Evolutionary conservation across 2,113 vertebrate species (phyloP), one percentile per base, ranked within the genome.

Genomic region (Centropristis striata): DNA sequence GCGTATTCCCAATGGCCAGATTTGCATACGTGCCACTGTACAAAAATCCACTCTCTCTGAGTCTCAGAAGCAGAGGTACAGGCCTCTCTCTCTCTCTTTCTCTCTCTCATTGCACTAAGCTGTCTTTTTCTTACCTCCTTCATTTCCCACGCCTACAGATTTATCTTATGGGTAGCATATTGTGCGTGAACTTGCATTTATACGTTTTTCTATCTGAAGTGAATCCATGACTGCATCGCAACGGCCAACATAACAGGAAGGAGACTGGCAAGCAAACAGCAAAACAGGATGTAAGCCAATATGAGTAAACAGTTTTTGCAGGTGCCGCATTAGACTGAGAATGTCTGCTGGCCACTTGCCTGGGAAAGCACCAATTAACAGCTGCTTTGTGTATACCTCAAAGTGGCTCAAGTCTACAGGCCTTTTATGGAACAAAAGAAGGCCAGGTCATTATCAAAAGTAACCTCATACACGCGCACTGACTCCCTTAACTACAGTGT

Each of bases 21-120:
- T 95, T 95, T 94, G 87, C 93, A 94, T 94, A 92, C 72, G 54
- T 75, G 83, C 84, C 84, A 77, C 87, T 88, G 80, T 90, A 92
- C 83, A 90, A 81, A 93, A 93, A 86, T 88, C 86, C 77, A 86
- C 79, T 91, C 70, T 78, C 75, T 71, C 58, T 58, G 66, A 86
- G 47, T 86, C 88, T 81, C 36, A 77, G 61, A 51, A 59, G 42
- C 37, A 14, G 42, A 71, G 66, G 32, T 32, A 6, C 32, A 44
- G 42, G 50, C 66, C 75, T 77, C 55, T 32, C 60, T 74, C 66
- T 75, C 51, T 69, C 55, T 32, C 60, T 74, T 63, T 75, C 51
- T 69, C 63, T 72, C 79, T 68, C 78, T 85, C 74, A 77, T 88
- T 86, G 58, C 72, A 39, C 61, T 84, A 44, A 79, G 39, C 73